phyloP scores from a whole-genome alignment of 2,797 vertebrate genomes.

The Tragopan temminckii region DNA sequence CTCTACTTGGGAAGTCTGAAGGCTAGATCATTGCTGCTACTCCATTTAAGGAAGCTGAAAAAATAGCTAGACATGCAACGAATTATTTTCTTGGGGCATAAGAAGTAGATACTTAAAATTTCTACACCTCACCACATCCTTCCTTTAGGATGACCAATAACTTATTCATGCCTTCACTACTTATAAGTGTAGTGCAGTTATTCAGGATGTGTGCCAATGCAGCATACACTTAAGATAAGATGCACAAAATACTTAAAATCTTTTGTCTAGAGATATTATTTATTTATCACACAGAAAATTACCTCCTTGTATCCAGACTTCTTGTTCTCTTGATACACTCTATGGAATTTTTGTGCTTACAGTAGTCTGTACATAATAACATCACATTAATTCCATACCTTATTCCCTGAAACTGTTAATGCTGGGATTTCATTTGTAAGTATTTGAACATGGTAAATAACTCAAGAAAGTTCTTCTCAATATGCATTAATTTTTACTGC shows the following conservation, averaged over 20 bases:
- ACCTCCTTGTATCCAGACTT: neutral
- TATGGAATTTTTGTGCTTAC: neutral
- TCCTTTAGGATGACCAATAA: neutral
- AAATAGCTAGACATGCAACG: neutral
- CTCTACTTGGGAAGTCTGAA: neutral
- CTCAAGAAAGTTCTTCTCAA: slow-evolving; percentile 17
- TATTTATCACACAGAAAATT: neutral
- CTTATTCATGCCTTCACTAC: neutral
- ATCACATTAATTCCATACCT: neutral
- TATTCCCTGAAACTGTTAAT: slow-evolving; percentile 12
- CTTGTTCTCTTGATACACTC: neutral
- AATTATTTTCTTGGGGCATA: neutral
- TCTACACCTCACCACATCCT: neutral
- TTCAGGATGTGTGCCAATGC: neutral
- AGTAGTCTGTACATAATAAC: neutral
- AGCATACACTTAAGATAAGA: neutral
- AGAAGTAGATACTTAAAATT: neutral
- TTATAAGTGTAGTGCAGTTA: neutral
- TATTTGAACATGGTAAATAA: slow-evolving; percentile 33
- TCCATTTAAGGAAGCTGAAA: neutral
- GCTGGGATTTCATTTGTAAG: neutral
- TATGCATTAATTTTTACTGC: slow-evolving; percentile 38
- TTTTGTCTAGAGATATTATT: neutral
- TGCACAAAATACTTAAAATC: neutral
- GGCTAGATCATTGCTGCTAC: neutral